Conservation (phyloP, 53 echinoderm and acorn worm species). For the Paracentrotus lividus region DNA sequence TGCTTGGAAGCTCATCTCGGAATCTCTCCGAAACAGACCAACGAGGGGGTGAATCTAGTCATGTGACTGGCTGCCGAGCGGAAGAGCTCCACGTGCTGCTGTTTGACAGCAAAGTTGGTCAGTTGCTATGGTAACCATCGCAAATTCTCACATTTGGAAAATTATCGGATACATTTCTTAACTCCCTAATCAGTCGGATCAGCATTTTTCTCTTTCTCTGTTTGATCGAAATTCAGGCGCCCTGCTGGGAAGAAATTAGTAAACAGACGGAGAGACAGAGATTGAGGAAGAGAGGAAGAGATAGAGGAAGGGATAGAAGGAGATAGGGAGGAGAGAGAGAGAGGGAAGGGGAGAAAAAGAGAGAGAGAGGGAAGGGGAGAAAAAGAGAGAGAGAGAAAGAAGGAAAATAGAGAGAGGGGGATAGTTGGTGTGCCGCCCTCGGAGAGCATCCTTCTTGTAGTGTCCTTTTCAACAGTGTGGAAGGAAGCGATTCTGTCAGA, state of each 20-base stretch:
- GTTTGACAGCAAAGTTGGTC: constrained; percentile 38
- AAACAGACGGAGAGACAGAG: background rate
- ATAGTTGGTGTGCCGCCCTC: background rate
- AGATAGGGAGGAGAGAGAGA: background rate
- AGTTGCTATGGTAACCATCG: constrained; percentile 50
- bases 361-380: background rate
- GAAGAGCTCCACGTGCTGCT: constrained; percentile 24
- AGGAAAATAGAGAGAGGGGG: background rate
- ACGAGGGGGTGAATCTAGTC: constrained; percentile 25
- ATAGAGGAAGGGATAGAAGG: background rate
- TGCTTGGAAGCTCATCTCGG: background rate
- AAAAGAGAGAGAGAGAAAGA: background rate
- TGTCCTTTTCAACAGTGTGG: background rate
- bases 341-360: background rate
- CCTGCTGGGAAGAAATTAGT: background rate
- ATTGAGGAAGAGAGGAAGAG: background rate
- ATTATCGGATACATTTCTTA: constrained; percentile 58
- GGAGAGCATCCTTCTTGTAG: background rate
- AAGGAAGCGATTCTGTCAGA: constrained; percentile 45
- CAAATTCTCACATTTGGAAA: constrained; percentile 49
- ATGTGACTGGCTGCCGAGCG: constrained; percentile 28
- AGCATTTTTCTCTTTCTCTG: constrained; percentile 9
- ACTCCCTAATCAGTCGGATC: constrained; percentile 49
- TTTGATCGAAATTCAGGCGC: background rate
- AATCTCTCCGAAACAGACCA: constrained; percentile 37